Evolutionary conservation across 2,888 invertebrate species (phyloP), one percentile per base, ranked within the genome.

Genomic region (Leptinotarsa tumamoca): DNA sequence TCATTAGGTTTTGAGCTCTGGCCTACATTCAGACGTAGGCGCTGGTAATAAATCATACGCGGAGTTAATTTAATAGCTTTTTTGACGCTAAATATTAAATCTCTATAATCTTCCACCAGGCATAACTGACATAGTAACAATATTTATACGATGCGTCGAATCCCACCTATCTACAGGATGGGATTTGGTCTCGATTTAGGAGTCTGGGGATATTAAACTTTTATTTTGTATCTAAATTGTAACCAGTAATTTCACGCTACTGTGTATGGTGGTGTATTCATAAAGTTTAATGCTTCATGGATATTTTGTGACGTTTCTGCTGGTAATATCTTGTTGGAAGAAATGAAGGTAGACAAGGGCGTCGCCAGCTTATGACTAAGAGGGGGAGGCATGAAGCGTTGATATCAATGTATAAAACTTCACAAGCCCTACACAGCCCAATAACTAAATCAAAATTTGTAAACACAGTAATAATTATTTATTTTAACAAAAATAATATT

Each of bases 71-170:
- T 63, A 33, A 63, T 63, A 33, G 63, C 63, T 63, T 63, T 63
- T 33, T n/a, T 63, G 63, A 63, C 63, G 63, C 63, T 63, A 63
- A 63, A 63, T 63, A 63, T 63, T 63, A 63, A 63, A 63, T 63
- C 63, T 63, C 63, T 63, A 63, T 63, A 63, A 63, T 63, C 63
- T 63, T 33, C 27, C 33, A 33, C 63, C 27, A 63, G 63, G 17
- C 63, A 63, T 63, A 33, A 63, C 56, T 58, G 56, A 58, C 63
- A 63, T 63, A 63, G 63, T 33, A 63, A 63, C 33, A 33, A 63
- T 63, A 63, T 63, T 63, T 63, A 63, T 33, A 33, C n/a, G 63
- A 33, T 58, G 56, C 18, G 21, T 58, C 56, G 14, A 58, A 58
- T 58, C 56, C 56, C 13, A 58, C 56, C 56, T 33, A 63, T 33